These are phyloP conservation scores for Macquaria australasica DNA, from an alignment of 2,113 vertebrate species.

Conservation along the genomic window DNA sequence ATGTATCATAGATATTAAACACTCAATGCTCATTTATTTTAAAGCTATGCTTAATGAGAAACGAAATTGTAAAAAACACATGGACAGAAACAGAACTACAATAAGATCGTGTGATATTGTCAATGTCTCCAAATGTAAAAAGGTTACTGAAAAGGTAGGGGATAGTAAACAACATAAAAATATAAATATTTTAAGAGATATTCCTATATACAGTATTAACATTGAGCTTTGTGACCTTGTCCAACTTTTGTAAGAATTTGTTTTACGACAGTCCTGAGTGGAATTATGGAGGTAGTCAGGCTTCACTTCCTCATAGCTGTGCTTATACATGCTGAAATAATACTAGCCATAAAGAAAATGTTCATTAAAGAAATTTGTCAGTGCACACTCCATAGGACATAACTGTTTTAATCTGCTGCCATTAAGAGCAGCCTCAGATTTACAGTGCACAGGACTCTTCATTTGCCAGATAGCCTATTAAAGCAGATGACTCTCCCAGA, in stretches of 20 bases:
- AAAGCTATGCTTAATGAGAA: neutral
- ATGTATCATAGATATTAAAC: neutral
- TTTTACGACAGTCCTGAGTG: conserved; percentile 49
- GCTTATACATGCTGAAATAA: conserved; percentile 82
- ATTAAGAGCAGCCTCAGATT: conserved; percentile 84
- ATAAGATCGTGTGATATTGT: neutral
- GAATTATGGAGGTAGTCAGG: conserved; percentile 53
- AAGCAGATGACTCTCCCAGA: conserved; percentile 81
- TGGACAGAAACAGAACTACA: neutral
- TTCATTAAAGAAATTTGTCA: conserved; percentile 88
- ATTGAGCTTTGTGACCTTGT: conserved; percentile 66
- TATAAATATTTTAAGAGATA: conserved; percentile 14
- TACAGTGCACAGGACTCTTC: conserved; percentile 81
- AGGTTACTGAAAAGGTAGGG: neutral
- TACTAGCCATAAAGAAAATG: conserved; percentile 82
- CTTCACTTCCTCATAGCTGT: conserved; percentile 67
- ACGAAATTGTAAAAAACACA: conserved; percentile 2
- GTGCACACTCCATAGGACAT: conserved; percentile 83
- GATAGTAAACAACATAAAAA: neutral
- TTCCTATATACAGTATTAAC: neutral
- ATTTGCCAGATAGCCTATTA: conserved; percentile 86
- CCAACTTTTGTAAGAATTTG: conserved; percentile 45
- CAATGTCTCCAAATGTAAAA: neutral
- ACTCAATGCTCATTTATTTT: neutral
- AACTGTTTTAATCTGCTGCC: conserved; percentile 85